These are phyloP conservation scores for Aphrophora alni DNA, from an alignment of 2,888 invertebrate genomes.

Conservation along the genomic window DNA sequence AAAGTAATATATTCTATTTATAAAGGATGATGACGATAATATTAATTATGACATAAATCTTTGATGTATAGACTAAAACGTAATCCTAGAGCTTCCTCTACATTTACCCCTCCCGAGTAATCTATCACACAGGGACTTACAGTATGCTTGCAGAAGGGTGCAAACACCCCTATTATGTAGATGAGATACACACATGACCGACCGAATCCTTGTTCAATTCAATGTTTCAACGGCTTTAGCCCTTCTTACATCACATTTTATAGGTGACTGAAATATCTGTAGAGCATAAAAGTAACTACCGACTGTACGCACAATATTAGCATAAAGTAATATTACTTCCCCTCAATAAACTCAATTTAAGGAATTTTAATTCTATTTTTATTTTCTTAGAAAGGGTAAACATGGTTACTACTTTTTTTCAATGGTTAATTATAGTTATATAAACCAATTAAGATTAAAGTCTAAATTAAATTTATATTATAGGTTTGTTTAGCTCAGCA, in stretches of 20 bases:
- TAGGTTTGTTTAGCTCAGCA: no score
- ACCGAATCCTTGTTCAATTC: neutral
- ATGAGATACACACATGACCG: slow-evolving; percentile 9
- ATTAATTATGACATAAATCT: neutral
- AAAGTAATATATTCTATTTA: neutral
- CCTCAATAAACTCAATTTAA: no score
- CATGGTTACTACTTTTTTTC: no score
- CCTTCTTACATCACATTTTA: neutral
- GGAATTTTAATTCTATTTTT: no score
- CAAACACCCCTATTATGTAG: neutral
- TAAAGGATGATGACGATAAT: neutral
- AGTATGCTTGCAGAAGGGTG: neutral
- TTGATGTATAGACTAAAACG: neutral
- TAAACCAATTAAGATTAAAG: no score
- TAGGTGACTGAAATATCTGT: neutral
- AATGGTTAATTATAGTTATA: no score
- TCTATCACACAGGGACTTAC: neutral
- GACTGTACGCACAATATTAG: no score
- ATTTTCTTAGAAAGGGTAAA: no score
- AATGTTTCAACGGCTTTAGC: slow-evolving; percentile 2
- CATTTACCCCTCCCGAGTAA: neutral
- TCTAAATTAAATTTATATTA: no score
- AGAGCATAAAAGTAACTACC: neutral
- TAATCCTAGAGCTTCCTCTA: neutral
- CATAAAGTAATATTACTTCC: no score